A percentile compares a stretch with the other conserved stretches of the same genome.
Conservation (phyloP, 2,888 invertebrate genomes). For the Polydrusus cervinus region DNA sequence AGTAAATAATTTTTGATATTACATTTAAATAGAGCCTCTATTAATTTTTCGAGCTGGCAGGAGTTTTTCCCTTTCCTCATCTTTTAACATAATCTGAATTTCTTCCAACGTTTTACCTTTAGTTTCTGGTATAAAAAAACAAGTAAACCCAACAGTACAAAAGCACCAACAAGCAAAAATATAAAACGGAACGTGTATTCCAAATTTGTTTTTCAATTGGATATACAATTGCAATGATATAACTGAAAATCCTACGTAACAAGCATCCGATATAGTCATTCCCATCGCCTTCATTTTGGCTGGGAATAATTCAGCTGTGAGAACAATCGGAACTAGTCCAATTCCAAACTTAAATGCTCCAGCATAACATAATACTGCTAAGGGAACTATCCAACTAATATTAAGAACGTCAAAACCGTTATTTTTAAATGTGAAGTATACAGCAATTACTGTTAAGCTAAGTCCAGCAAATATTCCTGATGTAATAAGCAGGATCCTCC, state of each 20-base stretch:
- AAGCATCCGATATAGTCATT: constrained; percentile 68
- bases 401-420: constrained; percentile 60
- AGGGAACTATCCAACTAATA: constrained; percentile 63
- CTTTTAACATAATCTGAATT: constrained; percentile 63
- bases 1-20: neutral
- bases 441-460: constrained; percentile 65
- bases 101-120: constrained; percentile 65
- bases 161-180: constrained; percentile 67
- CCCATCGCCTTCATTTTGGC: constrained; percentile 70
- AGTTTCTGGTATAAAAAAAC: constrained; percentile 61
- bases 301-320: constrained; percentile 69
- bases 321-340: constrained; percentile 68
- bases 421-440: constrained; percentile 67
- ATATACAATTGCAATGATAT: constrained; percentile 67
- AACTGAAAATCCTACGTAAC: constrained; percentile 67
- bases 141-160: constrained; percentile 65
- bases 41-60: constrained; percentile 28
- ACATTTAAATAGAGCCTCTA: constrained; percentile 4
- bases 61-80: constrained; percentile 41
- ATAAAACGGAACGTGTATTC: constrained; percentile 69
- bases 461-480: constrained; percentile 67
- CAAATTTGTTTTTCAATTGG: constrained; percentile 58
- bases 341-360: constrained; percentile 68
- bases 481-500: constrained; percentile 64
- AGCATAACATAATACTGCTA: constrained; percentile 67